Conservation (phyloP, 2,888 invertebrate genomes). For the Chrysolina oricalcia region DNA sequence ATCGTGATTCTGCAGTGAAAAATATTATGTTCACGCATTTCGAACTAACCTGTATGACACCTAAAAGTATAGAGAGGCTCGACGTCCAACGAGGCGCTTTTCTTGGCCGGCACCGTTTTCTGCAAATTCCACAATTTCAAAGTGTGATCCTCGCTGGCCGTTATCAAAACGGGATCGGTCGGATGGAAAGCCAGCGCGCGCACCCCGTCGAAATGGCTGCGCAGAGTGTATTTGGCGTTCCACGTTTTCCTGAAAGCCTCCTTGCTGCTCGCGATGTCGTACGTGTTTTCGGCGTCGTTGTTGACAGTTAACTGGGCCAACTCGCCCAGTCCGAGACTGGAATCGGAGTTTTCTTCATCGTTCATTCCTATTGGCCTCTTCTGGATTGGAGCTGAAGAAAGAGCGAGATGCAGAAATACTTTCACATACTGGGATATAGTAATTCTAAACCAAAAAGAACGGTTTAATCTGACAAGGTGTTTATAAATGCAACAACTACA, state of each 20-base stretch:
- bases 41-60: constrained; percentile 75
- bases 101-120: constrained; percentile 97
- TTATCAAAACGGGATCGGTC: constrained; percentile 95
- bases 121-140: constrained; percentile 99
- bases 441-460: too few relatives aligned
- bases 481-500: too few relatives aligned
- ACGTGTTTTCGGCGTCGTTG: constrained; percentile 96
- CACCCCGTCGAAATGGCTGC: constrained; percentile 95
- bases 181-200: constrained; percentile 95
- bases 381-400: constrained; percentile 54
- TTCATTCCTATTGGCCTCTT: constrained; percentile 66
- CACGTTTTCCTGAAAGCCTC: constrained; percentile 91
- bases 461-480: too few relatives aligned
- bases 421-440: too few relatives aligned
- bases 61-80: constrained; percentile 98
- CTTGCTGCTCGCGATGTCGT: constrained; percentile 89
- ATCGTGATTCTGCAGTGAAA: too few relatives aligned
- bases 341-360: constrained; percentile 69
- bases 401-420: constrained; percentile 7
- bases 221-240: constrained; percentile 97
- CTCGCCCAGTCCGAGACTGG: constrained; percentile 82
- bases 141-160: constrained; percentile 99
- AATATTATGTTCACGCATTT: too few relatives aligned
- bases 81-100: constrained; percentile 96
- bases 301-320: constrained; percentile 96